A percentile compares a stretch with the other conserved stretches of the same genome.
Conservation (phyloP, 2,888 invertebrate genomes). For the Tetramorium bicarinatum region DNA sequence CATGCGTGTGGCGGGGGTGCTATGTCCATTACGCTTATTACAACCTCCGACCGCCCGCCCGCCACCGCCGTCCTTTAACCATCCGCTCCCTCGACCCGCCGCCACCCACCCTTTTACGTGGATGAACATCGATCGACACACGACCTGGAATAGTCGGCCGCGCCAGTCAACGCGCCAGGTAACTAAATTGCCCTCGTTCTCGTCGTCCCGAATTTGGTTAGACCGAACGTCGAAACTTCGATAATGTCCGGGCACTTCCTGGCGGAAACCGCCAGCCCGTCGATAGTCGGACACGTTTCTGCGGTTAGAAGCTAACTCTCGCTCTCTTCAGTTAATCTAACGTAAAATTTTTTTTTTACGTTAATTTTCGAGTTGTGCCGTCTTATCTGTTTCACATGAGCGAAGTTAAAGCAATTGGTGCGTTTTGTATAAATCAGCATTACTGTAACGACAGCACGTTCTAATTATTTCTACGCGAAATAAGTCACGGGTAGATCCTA, state of each 20-base stretch:
- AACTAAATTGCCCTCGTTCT: constrained; percentile 76
- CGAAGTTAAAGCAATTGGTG: not conserved
- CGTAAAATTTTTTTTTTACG: not conserved
- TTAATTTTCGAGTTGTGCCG: not conserved
- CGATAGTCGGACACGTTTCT: not conserved
- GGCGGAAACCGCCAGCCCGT: constrained; percentile 9
- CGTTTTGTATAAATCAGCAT: not conserved
- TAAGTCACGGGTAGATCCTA: not conserved
- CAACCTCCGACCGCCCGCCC: constrained; percentile 83
- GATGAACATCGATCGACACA: constrained; percentile 85
- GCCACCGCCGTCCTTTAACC: constrained; percentile 73
- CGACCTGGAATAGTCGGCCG: constrained; percentile 75
- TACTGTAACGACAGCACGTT: not conserved
- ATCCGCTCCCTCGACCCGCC: constrained; percentile 75
- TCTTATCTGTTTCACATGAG: not conserved
- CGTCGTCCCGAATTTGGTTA: constrained; percentile 51
- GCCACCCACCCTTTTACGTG: constrained; percentile 82
- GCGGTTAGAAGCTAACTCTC: not conserved
- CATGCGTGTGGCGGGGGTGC: constrained; percentile 84
- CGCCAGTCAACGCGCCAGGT: constrained; percentile 73
- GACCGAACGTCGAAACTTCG: constrained; percentile 57
- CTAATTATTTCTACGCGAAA: not conserved
- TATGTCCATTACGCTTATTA: constrained; percentile 88
- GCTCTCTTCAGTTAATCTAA: not conserved
- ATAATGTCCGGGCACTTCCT: constrained; percentile 54